Conservation (phyloP, 2,113 vertebrate species). For the Oophaga pumilio region DNA sequence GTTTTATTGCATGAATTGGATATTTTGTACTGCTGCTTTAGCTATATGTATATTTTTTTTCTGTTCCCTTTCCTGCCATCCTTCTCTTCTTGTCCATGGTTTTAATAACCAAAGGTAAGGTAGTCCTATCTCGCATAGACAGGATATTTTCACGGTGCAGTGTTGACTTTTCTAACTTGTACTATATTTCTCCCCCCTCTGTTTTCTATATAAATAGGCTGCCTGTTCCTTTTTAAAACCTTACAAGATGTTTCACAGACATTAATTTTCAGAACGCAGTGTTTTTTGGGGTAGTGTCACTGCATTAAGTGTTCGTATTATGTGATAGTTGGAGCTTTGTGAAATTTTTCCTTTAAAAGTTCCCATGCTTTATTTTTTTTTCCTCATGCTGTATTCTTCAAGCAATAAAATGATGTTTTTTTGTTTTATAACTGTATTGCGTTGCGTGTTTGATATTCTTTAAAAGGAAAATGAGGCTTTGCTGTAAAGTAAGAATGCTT, state of each 20-base stretch:
- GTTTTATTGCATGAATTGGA: constrained; percentile 11
- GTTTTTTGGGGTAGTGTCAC: constrained; percentile 85
- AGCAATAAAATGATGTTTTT: constrained; percentile 89
- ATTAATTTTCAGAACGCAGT: constrained; percentile 74
- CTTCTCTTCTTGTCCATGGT: neutral
- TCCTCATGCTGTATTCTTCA: constrained; percentile 89
- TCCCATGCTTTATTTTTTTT: constrained; percentile 73
- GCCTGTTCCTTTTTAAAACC: constrained; percentile 70
- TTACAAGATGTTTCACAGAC: constrained; percentile 66
- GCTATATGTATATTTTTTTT: neutral
- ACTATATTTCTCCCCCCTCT: constrained; percentile 75
- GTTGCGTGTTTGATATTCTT: constrained; percentile 52
- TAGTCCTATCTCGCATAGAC: constrained; percentile 75
- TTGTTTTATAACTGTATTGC: constrained; percentile 87
- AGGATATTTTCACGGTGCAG: constrained; percentile 72
- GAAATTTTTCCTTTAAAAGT: constrained; percentile 83
- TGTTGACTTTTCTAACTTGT: constrained; percentile 79
- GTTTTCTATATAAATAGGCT: constrained; percentile 74
- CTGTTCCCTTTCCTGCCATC: neutral
- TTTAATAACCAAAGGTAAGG: constrained; percentile 80
- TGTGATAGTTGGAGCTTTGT: constrained; percentile 80
- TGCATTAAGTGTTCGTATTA: constrained; percentile 85
- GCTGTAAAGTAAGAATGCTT: too few relatives aligned
- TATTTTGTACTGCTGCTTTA: neutral
- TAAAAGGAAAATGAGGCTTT: neutral